Evolutionary conservation across 2,113 vertebrate species (phyloP).

Genomic region (rat (Rattus norvegicus)): GRCr8 NC_086019.1:221177501-221178000

Average conservation of each 20-base stretch:
- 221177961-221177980: conserved; percentile 34
- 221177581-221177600: neutral
- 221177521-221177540: conserved; percentile 18
- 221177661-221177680: neutral
- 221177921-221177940: neutral
- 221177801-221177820: neutral
- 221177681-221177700: neutral
- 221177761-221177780: neutral
- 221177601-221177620: conserved; percentile 24
- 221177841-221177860: conserved; percentile 12
- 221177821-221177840: conserved; percentile 30
- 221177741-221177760: neutral
- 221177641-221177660: neutral
- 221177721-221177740: neutral
- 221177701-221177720: neutral
- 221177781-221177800: conserved; percentile 16
- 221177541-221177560: neutral
- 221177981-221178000: neutral
- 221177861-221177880: conserved; percentile 30
- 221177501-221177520: neutral
- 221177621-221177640: neutral
- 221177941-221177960: conserved; percentile 22
- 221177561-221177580: neutral
- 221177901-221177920: neutral
- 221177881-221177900: neutral